These are phyloP conservation scores for Plectus sambesii DNA, from an alignment of 1,140 invertebrate species.

Conservation along the genomic window DNA sequence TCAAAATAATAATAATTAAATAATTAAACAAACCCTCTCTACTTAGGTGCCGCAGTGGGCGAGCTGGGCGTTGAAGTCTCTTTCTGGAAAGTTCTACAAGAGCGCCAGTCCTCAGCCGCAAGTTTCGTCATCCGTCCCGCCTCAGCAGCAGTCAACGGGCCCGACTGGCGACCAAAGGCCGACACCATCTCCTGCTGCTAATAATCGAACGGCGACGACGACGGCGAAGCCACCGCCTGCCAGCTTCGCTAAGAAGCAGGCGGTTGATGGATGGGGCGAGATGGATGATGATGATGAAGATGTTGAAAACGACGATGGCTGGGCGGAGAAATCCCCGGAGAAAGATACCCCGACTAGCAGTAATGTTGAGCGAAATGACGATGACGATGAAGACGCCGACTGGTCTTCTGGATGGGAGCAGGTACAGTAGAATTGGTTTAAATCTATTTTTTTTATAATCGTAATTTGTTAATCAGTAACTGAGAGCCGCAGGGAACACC, in stretches of 20 bases:
- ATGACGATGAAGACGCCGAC: too few species aligned
- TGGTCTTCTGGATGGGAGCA: conserved; percentile 20
- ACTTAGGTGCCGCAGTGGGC: conserved; percentile 43
- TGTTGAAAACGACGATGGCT: conserved; percentile 1
- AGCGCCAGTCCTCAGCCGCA: too few species aligned
- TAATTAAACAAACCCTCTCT: too few species aligned
- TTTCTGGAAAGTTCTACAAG: conserved; percentile 45
- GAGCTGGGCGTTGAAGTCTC: conserved; percentile 40
- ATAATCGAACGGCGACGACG: conserved; percentile 18
- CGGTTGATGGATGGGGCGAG: too few species aligned
- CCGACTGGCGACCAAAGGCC: conserved; percentile 7
- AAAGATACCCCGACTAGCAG: too few species aligned
- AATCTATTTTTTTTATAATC: conserved; percentile 6
- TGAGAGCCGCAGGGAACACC: conserved; percentile 6
- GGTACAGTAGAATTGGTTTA: not conserved
- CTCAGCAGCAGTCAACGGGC: too few species aligned
- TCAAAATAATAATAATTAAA: too few species aligned
- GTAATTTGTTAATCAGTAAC: not conserved
- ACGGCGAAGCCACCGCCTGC: too few species aligned
- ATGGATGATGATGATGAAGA: conserved; percentile 5
- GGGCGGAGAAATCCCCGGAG: too few species aligned
- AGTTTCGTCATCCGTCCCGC: conserved; percentile 16
- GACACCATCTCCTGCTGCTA: not conserved
- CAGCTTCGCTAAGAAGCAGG: too few species aligned
- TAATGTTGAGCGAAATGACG: too few species aligned